A percentile compares a stretch with the other conserved stretches of the same genome.
Conservation (phyloP, 2,113 vertebrate species). For the Ctenomys sociabilis region DNA sequence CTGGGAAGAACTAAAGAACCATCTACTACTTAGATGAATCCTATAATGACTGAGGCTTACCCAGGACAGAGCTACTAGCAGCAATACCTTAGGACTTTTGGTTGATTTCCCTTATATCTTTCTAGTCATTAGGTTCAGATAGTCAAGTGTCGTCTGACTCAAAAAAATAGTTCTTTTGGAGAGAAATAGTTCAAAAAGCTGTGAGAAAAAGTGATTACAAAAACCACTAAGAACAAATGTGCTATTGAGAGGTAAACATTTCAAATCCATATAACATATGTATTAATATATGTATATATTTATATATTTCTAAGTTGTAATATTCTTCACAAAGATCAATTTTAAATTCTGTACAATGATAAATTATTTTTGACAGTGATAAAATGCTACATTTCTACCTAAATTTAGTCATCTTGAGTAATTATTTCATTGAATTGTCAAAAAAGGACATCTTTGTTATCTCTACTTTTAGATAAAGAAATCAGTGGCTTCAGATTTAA, state of each 20-base stretch:
- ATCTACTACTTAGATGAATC: constrained; percentile 18
- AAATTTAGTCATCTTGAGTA: not conserved
- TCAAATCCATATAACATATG: constrained; percentile 46
- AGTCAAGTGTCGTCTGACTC: constrained; percentile 35
- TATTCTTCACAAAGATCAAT: constrained; percentile 10
- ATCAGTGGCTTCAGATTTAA: constrained; percentile 1
- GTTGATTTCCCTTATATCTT: constrained; percentile 15
- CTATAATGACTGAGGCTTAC: not conserved
- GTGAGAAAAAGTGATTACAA: not conserved
- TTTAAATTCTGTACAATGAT: constrained; percentile 25
- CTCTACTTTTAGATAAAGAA: constrained; percentile 53
- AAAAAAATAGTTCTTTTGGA: constrained; percentile 27
- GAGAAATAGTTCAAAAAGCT: constrained; percentile 51
- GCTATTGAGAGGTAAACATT: not conserved
- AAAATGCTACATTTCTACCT: constrained; percentile 56
- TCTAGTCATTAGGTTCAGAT: constrained; percentile 32
- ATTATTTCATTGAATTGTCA: constrained; percentile 50
- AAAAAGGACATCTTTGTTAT: constrained; percentile 38
- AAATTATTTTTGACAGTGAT: constrained; percentile 9
- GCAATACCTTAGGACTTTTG: not conserved
- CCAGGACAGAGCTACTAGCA: not conserved
- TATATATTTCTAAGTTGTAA: constrained; percentile 57
- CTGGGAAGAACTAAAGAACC: not conserved
- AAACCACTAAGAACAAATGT: constrained; percentile 37
- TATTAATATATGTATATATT: constrained; percentile 1